Evolutionary conservation across 2,113 vertebrate species (phyloP), one percentile per base, ranked within the genome.

Genomic region (Carassius auratus): DNA sequence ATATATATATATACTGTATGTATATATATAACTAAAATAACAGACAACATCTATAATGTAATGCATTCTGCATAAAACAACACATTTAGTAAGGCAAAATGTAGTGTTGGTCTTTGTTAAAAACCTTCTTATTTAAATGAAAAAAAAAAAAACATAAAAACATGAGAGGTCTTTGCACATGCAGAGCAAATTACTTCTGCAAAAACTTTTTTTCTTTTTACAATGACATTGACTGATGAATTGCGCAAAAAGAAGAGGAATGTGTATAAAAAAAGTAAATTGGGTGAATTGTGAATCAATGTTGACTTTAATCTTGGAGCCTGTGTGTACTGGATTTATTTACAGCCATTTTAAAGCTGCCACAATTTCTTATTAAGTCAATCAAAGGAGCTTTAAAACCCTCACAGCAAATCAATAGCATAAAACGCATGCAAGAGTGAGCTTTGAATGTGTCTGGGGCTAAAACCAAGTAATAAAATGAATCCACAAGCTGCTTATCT

Each of bases 401-500:
- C 57, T 61, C 10, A 30, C 8, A 64, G 38, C n/a, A 62, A 73
- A 82, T 84, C 81, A 78, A 75, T 78, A 64, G 21, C 66, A 75
- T 57, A 73, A 82, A 10, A 84, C 33, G 71, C 48, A 5, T 81
- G 57, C 68, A 33, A 68, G 30, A 23, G 4, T 57, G 48, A 66
- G 50, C 69, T 14, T 71, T 55, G 52, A 80, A 68, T 55, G 21
- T 26, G 36, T 68, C 79, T 55, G 21, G 10, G 42, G 30, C 52
- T 78, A 61, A 61, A 38, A 38, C 55, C 13, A 62, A 75, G 14
- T 88, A 78, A 73, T 59, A 85, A 74, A 85, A 69, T 30, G 52
- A 85, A 79, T 85, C 84, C 13, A 80, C 84, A 33, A n/a, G 61
- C 23, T 38, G 36, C 81, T 86, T 86, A 81, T 86, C 66, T 81